Evolutionary conservation across 2,113 vertebrate genomes (phyloP).

Genomic region (Pachypanchax playfairii): DNA sequence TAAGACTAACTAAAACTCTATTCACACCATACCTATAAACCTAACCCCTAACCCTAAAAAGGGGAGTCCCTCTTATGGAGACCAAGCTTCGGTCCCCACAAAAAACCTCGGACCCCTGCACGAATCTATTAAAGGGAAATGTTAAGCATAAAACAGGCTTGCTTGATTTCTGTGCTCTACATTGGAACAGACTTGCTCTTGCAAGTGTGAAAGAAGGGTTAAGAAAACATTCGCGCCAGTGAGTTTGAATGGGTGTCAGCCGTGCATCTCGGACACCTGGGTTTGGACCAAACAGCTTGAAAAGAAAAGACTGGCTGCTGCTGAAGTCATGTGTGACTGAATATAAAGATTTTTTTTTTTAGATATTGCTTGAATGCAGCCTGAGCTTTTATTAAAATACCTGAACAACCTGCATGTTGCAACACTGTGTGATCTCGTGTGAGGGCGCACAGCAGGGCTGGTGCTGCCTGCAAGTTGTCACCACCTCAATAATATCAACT

Average conservation of each 20-base stretch:
- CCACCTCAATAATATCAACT: conserved; percentile 14
- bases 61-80: no score
- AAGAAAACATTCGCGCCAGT: conserved; percentile 52
- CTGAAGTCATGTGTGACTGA: conserved; percentile 45
- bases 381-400: conserved; percentile 42
- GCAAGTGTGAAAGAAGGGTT: conserved; percentile 27
- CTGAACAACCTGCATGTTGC: conserved; percentile 22
- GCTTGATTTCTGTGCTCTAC: conserved; percentile 40
- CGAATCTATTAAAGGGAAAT: conserved; percentile 7
- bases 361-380: conserved; percentile 39
- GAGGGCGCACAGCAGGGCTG: conserved; percentile 3
- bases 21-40: no score
- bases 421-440: conserved; percentile 1
- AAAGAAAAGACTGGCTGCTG: conserved; percentile 41
- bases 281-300: conserved; percentile 43
- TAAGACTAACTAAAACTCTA: no score
- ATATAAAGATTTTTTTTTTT: conserved; percentile 49
- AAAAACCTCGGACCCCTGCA: no score
- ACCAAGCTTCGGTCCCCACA: no score
- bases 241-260: conserved; percentile 63
- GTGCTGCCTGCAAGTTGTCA: conserved; percentile 28
- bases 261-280: conserved; percentile 65
- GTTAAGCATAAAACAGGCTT: conserved; percentile 7
- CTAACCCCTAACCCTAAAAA: no score
- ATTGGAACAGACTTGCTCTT: conserved; percentile 42